phyloP scores from a whole-genome alignment of 2,888 invertebrate genomes.

The Meteorus cinctellus region DNA sequence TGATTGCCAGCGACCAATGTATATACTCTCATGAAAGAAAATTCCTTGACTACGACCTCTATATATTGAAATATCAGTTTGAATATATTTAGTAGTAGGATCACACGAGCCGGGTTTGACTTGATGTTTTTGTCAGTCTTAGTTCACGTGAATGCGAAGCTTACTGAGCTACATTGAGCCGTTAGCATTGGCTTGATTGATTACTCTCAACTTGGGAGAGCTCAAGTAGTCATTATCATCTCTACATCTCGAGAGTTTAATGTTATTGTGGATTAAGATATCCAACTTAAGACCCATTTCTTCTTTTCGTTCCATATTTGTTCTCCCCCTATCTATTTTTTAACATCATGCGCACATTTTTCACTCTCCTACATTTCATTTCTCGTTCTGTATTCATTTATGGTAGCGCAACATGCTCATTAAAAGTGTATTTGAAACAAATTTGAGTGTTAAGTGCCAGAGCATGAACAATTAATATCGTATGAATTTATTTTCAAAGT shows the following conservation, averaged over 20 bases:
- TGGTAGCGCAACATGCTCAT: background rate
- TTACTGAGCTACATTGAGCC: constrained; percentile 49
- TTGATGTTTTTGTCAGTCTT: constrained; percentile 41
- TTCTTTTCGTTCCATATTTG: constrained; percentile 28
- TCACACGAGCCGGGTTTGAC: constrained; percentile 45
- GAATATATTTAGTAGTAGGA: constrained; percentile 30
- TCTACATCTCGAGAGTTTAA: constrained; percentile 52
- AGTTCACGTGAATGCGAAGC: constrained; percentile 45
- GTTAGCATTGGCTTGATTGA: constrained; percentile 60
- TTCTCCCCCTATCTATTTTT: background rate
- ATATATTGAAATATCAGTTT: no score
- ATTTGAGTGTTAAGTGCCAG: no score
- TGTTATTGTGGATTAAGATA: constrained; percentile 62
- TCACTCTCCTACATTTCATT: background rate
- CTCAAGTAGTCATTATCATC: constrained; percentile 51
- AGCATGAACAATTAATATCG: no score
- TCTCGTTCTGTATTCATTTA: background rate
- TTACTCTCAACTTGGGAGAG: constrained; percentile 50
- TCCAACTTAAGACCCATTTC: constrained; percentile 59
- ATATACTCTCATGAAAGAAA: no score
- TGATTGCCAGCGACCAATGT: no score
- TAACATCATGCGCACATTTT: background rate
- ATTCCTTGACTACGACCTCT: background rate
- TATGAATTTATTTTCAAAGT: no score
- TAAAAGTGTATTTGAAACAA: constrained; percentile 32